Evolutionary conservation across 2,888 invertebrate species (phyloP).

Genomic region (Cantharis flavilabris): DNA sequence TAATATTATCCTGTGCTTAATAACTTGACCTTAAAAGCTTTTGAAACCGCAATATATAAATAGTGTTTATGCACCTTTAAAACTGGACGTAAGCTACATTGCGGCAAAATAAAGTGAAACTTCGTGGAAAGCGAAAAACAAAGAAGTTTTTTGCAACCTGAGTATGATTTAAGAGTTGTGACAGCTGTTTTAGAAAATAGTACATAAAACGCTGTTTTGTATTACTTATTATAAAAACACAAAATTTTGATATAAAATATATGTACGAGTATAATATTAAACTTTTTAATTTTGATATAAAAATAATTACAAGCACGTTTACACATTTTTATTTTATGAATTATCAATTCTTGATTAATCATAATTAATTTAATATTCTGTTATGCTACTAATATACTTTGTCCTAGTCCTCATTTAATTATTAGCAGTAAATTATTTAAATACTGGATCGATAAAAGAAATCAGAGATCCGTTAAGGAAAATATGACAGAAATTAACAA

Average conservation of each 20-base stretch:
- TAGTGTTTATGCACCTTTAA: slow-evolving; percentile 1
- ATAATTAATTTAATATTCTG: too few species aligned
- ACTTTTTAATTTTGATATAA: not conserved
- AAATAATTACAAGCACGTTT: not conserved
- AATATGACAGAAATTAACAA: too few species aligned
- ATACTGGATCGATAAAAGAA: too few species aligned
- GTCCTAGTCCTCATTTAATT: too few species aligned
- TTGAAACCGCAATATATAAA: slow-evolving; percentile 6
- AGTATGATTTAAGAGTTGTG: slow-evolving; percentile 12
- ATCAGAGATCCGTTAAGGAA: too few species aligned
- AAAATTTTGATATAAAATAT: not conserved
- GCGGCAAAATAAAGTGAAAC: slow-evolving; percentile 6
- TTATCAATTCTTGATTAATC: not conserved
- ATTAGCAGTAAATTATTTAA: too few species aligned
- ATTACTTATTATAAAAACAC: slow-evolving; percentile 1
- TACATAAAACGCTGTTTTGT: slow-evolving; percentile 2
- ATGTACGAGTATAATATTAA: not conserved
- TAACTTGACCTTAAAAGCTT: slow-evolving; percentile 9
- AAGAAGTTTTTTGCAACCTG: slow-evolving; percentile 3
- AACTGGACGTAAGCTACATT: slow-evolving; percentile 6
- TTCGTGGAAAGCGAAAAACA: slow-evolving; percentile 3
- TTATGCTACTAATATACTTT: too few species aligned
- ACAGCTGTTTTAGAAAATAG: slow-evolving; percentile 4
- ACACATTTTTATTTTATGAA: not conserved
- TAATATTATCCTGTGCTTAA: not conserved